phyloP scores from a whole-genome alignment of 2,888 invertebrate species.

The Theretra japonica region DNA sequence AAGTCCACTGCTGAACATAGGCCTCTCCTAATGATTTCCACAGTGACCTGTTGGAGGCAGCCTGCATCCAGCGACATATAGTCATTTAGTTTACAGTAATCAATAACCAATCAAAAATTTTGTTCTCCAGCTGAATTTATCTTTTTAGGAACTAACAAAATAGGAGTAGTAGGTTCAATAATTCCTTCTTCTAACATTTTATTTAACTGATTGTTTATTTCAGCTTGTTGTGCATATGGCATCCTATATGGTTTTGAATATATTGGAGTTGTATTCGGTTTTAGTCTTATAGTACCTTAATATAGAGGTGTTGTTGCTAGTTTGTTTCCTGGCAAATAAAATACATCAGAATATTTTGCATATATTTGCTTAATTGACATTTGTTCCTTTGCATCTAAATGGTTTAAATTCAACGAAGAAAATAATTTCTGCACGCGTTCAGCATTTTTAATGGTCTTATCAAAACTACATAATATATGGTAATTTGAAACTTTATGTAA shows the following conservation, averaged over 20 bases:
- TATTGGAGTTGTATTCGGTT: constrained; percentile 33
- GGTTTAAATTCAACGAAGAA: constrained; percentile 32
- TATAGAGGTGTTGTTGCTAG: constrained; percentile 35
- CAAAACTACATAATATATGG: constrained; percentile 37
- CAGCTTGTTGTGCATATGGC: constrained; percentile 35
- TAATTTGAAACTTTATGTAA: constrained; percentile 32
- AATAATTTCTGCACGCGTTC: constrained; percentile 38
- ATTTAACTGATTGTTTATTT: constrained; percentile 38
- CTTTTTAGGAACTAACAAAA: background rate
- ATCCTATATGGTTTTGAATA: constrained; percentile 40
- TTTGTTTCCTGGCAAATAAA: constrained; percentile 39
- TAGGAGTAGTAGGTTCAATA: constrained; percentile 36
- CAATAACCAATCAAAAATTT: constrained; percentile 43
- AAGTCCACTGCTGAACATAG: too few species aligned
- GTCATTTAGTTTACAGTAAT: constrained; percentile 39
- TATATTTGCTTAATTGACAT: constrained; percentile 36
- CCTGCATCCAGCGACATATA: too few species aligned
- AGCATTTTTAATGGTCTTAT: constrained; percentile 32
- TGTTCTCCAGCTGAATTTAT: constrained; percentile 29
- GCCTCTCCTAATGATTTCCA: too few species aligned
- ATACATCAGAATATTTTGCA: constrained; percentile 41
- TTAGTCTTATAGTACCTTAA: constrained; percentile 38
- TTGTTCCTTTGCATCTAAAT: constrained; percentile 34
- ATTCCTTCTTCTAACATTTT: constrained; percentile 37
- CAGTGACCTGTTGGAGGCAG: too few species aligned